These are phyloP conservation scores for Sebastes diploproa DNA, from an alignment of 2,797 vertebrate species.

Conservation along the genomic window DNA sequence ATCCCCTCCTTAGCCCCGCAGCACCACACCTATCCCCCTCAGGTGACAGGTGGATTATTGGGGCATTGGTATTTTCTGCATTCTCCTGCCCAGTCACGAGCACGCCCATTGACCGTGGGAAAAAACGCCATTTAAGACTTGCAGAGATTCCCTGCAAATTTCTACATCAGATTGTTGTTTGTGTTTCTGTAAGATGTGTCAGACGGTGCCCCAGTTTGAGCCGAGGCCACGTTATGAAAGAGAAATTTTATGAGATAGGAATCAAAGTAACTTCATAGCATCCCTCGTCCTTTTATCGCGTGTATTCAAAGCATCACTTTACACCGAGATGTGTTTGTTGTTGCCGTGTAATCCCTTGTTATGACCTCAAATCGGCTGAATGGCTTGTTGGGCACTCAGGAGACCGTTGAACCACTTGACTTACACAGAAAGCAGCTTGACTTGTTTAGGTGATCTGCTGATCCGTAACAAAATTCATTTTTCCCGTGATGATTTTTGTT, in stretches of 20 bases:
- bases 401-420: conserved; percentile 72
- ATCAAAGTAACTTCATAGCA: neutral
- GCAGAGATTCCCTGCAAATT: neutral
- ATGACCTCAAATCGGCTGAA: conserved; percentile 63
- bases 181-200: neutral
- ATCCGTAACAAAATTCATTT: conserved; percentile 5
- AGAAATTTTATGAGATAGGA: neutral
- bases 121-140: conserved; percentile 29
- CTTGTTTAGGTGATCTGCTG: conserved; percentile 42
- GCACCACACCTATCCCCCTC: conserved; percentile 78
- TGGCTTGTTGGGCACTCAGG: conserved; percentile 51
- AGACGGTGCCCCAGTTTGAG: neutral
- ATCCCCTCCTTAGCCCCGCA: conserved; percentile 63
- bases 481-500: neutral
- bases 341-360: conserved; percentile 78
- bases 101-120: conserved; percentile 48
- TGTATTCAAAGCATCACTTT: conserved; percentile 50
- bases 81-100: conserved; percentile 40
- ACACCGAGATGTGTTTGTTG: conserved; percentile 66
- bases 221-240: neutral
- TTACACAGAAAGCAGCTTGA: conserved; percentile 57
- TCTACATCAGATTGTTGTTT: neutral
- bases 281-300: conserved; percentile 9
- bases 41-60: conserved; percentile 77
- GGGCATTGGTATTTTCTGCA: conserved; percentile 64